Percentiles rank a stretch among this genome's conserved stretches.
Conservation (phyloP, 2,797 vertebrate genomes). For the Gymnodraco acuticeps region DNA sequence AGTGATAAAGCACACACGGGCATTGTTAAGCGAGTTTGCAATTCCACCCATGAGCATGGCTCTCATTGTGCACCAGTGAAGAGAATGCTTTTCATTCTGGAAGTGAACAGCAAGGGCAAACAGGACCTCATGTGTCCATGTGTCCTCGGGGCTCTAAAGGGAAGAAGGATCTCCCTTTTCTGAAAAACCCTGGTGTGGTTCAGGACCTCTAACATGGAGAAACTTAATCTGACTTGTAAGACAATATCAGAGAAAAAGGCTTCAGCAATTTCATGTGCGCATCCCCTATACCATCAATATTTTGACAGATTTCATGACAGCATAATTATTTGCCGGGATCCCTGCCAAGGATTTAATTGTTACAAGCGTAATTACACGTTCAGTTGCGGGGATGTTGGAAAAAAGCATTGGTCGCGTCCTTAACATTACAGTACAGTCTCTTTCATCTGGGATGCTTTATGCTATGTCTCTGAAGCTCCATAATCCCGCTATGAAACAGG, state of each 20-base stretch:
- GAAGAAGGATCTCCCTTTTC: constrained; percentile 72
- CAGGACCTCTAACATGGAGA: constrained; percentile 57
- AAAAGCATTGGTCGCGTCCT: constrained; percentile 72
- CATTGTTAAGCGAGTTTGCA: constrained; percentile 70
- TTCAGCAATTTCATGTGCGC: constrained; percentile 62
- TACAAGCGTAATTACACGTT: constrained; percentile 84
- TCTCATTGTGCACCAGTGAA: constrained; percentile 61
- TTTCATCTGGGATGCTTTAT: constrained; percentile 70
- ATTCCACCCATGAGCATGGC: constrained; percentile 72
- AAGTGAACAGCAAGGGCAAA: constrained; percentile 64
- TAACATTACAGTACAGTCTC: constrained; percentile 70
- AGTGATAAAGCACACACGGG: constrained; percentile 70
- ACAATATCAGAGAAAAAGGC: constrained; percentile 59
- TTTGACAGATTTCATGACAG: constrained; percentile 84
- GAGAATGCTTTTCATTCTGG: constrained; percentile 67
- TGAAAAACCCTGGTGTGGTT: constrained; percentile 70
- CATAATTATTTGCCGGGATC: constrained; percentile 81
- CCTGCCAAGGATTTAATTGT: constrained; percentile 85
- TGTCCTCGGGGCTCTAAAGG: constrained; percentile 62
- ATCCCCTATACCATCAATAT: constrained; percentile 81
- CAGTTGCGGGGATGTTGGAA: constrained; percentile 73
- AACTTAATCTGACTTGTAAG: constrained; percentile 80
- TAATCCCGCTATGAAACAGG: constrained; percentile 75
- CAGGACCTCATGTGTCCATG: constrained; percentile 70
- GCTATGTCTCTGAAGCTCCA: constrained; percentile 63